Evolutionary conservation across 2,797 vertebrate species (phyloP), one percentile per base, ranked within the genome.

Genomic region (Xyrichtys novacula): DNA sequence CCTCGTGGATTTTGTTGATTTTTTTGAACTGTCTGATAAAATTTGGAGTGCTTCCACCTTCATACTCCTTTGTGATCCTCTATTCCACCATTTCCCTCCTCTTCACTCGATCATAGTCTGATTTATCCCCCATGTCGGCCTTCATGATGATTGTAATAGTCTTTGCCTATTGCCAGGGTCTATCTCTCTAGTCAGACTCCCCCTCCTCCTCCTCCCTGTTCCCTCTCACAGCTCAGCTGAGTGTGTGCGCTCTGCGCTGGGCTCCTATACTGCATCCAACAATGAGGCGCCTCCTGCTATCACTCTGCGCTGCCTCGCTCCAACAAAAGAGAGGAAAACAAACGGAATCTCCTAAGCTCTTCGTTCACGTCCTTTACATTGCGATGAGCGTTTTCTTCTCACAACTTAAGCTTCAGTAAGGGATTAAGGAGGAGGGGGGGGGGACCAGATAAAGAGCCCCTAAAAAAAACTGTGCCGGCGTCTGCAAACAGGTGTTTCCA

Each of bases 401-500:
- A 28, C 42, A 47, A 65, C 55, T 56, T 64, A 69, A 60, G 50
- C 63, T 47, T 55, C 50, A 49, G 36, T 14, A 25, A 56, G 32
- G 56, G 61, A n/a, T n/a, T n/a, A n/a, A n/a, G n/a, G n/a, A n/a
- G n/a, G n/a, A n/a, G n/a, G 50, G 65, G 15, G 65, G 61, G 50
- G 53, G 44, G 36, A 65, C 23, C 44, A 56, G 57, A 62, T 23
- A 60, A 36, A 59, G 63, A 71, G 49, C 58, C 15, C 7, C 40
- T 2, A 8, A 32, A 32, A 53, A 40, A 64, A 48, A 69, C 60
- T 66, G 57, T 26, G 42, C 68, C 20, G 63, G 58, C 64, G 44
- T 61, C 74, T 78, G 75, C 87, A 85, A 92, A 94, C 93, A 94
- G 92, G 93, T 94, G 93, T 93, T 83, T 81, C 49, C 65, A 59